These are phyloP conservation scores for Tenualosa ilisha DNA, from an alignment of 2,797 vertebrate species.

Conservation along the genomic window DNA sequence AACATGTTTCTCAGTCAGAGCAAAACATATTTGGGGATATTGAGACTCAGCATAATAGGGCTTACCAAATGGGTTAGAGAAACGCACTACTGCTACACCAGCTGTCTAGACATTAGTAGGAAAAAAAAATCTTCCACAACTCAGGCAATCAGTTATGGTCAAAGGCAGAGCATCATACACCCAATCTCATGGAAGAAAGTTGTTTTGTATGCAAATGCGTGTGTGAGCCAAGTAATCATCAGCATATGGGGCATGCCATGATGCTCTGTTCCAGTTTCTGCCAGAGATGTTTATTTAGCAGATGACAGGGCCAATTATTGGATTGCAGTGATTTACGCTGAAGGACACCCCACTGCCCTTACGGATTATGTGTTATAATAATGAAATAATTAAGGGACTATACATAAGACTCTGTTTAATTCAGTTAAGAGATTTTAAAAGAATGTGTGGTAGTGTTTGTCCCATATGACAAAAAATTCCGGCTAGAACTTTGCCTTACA, in stretches of 20 bases:
- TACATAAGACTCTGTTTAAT: background rate
- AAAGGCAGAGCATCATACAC: background rate
- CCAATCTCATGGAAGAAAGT: background rate
- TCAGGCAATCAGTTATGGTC: background rate
- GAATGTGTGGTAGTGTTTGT: background rate
- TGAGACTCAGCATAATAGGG: background rate
- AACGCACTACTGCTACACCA: background rate
- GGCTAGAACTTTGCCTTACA: background rate
- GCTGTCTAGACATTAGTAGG: constrained; percentile 14
- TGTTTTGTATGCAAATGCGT: background rate
- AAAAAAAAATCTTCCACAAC: background rate
- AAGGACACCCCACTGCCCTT: background rate
- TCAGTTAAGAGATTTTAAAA: background rate
- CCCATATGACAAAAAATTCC: background rate
- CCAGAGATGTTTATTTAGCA: background rate
- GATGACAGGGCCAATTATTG: background rate
- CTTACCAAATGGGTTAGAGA: background rate
- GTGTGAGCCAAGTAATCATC: background rate
- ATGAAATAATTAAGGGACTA: background rate
- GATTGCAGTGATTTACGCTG: background rate
- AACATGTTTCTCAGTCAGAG: constrained; percentile 14
- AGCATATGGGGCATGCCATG: background rate
- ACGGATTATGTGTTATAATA: background rate
- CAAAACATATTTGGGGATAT: constrained; percentile 5
- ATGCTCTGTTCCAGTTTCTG: background rate